Conservation (phyloP, 37 sponge, comb jelly and placozoan genomes). For the Agelas oroides region DNA sequence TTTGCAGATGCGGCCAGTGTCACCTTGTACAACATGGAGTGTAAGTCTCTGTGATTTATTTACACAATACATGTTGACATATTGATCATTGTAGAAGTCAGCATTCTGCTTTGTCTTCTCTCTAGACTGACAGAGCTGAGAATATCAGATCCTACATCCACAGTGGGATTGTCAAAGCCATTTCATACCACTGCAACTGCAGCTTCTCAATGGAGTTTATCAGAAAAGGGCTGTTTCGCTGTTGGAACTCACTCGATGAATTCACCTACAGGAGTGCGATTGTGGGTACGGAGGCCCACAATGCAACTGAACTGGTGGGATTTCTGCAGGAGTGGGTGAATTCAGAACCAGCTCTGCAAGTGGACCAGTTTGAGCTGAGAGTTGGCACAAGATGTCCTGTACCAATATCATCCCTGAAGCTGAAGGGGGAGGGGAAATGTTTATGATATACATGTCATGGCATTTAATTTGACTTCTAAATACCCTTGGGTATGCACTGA, state of each 20-base stretch:
- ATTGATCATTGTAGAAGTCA: no score
- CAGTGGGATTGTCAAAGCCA: background rate
- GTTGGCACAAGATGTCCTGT: background rate
- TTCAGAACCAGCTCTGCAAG: background rate
- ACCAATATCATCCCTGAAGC: background rate
- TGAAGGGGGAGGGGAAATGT: no score
- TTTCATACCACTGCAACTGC: background rate
- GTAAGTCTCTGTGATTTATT: no score
- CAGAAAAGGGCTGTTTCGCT: background rate
- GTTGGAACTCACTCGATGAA: background rate
- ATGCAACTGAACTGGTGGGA: background rate
- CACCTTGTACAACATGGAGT: no score
- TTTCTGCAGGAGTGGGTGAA: constrained; percentile 5
- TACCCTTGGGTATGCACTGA: no score
- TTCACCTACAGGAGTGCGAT: background rate
- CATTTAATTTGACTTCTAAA: no score
- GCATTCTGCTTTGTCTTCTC: no score
- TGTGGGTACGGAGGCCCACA: background rate
- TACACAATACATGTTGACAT: no score
- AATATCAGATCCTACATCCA: no score
- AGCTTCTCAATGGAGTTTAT: background rate
- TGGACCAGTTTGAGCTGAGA: background rate
- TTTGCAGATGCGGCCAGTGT: no score
- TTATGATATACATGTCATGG: no score
- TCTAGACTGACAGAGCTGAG: no score